Evolutionary conservation across 2,113 vertebrate genomes (phyloP).

Genomic region (Scartelaos histophorus): DNA sequence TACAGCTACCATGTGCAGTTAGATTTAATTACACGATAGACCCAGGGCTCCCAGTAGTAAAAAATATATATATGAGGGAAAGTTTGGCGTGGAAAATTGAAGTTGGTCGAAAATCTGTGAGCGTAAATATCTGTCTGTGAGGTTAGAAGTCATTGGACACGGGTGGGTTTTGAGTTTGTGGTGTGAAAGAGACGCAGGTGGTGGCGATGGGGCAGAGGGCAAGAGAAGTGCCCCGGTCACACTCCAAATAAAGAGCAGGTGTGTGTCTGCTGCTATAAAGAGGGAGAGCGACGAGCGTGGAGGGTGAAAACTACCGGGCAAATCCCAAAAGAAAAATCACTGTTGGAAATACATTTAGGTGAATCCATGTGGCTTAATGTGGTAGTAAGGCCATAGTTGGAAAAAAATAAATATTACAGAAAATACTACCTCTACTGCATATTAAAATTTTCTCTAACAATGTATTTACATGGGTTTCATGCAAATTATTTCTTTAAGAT

Average conservation of each 20-base stretch:
- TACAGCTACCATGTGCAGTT: conserved; percentile 45
- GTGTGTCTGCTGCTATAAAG: background rate
- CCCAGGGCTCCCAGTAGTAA: background rate
- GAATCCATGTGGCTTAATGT: too few relatives aligned
- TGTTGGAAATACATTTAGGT: too few relatives aligned
- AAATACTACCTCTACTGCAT: too few relatives aligned
- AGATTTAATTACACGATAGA: conserved; percentile 59
- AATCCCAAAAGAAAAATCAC: too few relatives aligned
- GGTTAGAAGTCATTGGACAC: background rate
- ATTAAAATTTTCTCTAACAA: too few relatives aligned
- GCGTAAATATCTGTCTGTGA: background rate
- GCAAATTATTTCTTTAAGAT: too few relatives aligned
- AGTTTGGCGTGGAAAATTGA: background rate
- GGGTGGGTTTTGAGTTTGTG: background rate
- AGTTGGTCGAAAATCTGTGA: background rate
- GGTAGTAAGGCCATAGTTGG: too few relatives aligned
- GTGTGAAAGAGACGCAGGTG: conserved; percentile 2
- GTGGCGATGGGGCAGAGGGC: background rate
- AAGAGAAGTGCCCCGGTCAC: background rate
- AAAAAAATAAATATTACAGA: too few relatives aligned
- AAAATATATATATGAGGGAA: background rate
- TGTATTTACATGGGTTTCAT: too few relatives aligned
- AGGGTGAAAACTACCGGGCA: background rate
- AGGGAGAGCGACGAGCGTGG: background rate
- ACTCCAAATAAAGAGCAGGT: background rate